Evolutionary conservation across 2,888 invertebrate species (phyloP).

Genomic region (Tigriopus californicus): DNA sequence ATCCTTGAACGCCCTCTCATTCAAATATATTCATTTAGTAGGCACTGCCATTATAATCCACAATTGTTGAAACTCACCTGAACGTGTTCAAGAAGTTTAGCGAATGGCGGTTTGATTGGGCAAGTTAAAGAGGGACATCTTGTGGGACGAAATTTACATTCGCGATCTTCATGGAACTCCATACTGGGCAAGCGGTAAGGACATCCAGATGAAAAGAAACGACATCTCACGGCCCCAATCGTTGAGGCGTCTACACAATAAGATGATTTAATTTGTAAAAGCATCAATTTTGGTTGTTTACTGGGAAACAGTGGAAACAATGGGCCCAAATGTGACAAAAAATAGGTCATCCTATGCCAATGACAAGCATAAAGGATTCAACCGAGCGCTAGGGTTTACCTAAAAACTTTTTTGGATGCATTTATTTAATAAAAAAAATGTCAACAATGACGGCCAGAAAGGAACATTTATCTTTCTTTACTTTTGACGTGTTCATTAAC

Average conservation of each 20-base stretch:
- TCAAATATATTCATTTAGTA: too few relatives aligned
- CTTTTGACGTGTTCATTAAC: too few relatives aligned
- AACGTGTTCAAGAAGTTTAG: not conserved
- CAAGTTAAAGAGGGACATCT: slow-evolving; percentile 8
- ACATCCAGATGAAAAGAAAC: not conserved
- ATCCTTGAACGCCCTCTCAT: too few relatives aligned
- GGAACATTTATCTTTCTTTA: too few relatives aligned
- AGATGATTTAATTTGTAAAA: too few relatives aligned
- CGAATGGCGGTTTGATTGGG: not conserved
- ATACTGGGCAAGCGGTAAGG: slow-evolving; percentile 1
- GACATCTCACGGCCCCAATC: not conserved
- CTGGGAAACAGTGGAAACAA: not conserved
- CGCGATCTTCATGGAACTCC: not conserved
- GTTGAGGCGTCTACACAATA: too few relatives aligned
- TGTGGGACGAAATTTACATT: not conserved
- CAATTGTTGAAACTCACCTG: not conserved
- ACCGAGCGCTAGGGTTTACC: too few relatives aligned
- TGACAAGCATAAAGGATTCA: too few relatives aligned
- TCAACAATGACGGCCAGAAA: too few relatives aligned
- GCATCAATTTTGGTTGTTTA: not conserved
- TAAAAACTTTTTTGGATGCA: too few relatives aligned
- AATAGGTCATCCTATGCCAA: not conserved
- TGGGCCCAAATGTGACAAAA: not conserved
- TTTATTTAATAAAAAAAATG: too few relatives aligned
- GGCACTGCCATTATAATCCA: too few relatives aligned